Evolutionary conservation across 2,113 vertebrate species (phyloP), one percentile per base, ranked within the genome.

Genomic region (Antechinus stuartii): DNA sequence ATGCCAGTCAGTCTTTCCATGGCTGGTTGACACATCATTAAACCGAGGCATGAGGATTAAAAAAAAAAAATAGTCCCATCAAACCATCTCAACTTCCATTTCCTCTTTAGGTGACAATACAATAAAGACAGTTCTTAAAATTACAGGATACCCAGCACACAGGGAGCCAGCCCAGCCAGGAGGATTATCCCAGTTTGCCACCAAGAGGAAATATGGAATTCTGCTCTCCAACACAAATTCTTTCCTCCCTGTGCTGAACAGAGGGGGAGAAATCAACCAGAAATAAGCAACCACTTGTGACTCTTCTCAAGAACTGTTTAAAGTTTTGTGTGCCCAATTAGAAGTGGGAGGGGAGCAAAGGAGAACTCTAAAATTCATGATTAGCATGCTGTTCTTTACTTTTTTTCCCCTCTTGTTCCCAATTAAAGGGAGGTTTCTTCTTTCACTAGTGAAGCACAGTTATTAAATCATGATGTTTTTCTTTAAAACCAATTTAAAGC

Each of bases 401-500:
- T 27, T 47, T 46, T 46, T 50, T 54, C 76, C 30, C 76, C 56
- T 57, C n/a, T 54, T 93, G 91, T 90, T 94, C 26, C 50, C 95
- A 90, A 96, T 98, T 98, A 98, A 97, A 96, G 90, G 93, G 84
- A 95, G 92, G 35, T 92, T 96, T 96, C 35, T 93, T 96, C 97
- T 96, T 57, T 96, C 95, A 92, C 94, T 97, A 76, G 50, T 94
- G 97, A 97, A 96, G 91, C 35, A 49, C 8, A 96, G 95, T 98
- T 98, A 98, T 98, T 97, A 98, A 98, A 97, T 98, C 96, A 98
- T 97, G 96, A 98, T 98, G 97, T 98, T 98, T 98, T 97, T 98
- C 98, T 98, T 98, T 97, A 97, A 97, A 97, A 68, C 8, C 95
- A 98, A 96, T 98, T 98, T 98, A 96, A 96, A 98, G 97, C 97